Evolutionary conservation across 1,140 invertebrate genomes (phyloP).

Genomic region (Leptinotarsa lineolata): DNA sequence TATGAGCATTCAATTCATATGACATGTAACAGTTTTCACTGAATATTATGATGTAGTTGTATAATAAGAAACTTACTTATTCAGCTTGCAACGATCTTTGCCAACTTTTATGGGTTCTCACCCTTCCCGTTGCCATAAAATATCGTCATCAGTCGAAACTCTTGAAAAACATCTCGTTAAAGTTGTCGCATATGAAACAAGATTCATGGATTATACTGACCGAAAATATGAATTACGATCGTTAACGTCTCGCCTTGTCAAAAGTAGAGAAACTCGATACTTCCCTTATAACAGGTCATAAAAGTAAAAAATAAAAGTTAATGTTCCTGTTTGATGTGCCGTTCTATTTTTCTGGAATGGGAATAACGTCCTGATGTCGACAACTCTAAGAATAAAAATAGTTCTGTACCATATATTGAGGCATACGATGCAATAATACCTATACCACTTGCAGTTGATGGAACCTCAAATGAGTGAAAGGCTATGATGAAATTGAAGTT

Average conservation of each 20-base stretch:
- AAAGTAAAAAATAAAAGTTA: constrained; percentile 31
- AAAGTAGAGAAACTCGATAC: constrained; percentile 27
- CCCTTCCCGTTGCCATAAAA: constrained; percentile 38
- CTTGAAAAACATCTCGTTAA: constrained; percentile 40
- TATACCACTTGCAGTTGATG: too few species aligned
- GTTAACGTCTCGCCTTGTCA: constrained; percentile 18
- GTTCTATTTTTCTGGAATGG: background rate
- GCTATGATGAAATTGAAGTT: too few species aligned
- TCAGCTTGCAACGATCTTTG: too few species aligned
- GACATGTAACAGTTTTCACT: too few species aligned
- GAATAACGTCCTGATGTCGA: constrained; percentile 1
- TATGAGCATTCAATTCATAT: too few species aligned
- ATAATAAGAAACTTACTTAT: too few species aligned
- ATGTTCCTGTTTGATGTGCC: background rate
- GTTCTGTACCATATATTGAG: too few species aligned
- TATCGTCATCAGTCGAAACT: constrained; percentile 38
- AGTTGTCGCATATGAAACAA: constrained; percentile 45
- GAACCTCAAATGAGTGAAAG: too few species aligned
- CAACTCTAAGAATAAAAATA: background rate
- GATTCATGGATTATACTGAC: constrained; percentile 39
- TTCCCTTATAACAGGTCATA: constrained; percentile 22
- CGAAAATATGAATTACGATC: constrained; percentile 46
- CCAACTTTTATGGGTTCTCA: constrained; percentile 27
- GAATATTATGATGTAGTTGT: too few species aligned
- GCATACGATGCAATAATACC: too few species aligned